Base-by-base conservation (phyloP, 2,888 invertebrate genomes). In the Patella pellucida region DNA sequence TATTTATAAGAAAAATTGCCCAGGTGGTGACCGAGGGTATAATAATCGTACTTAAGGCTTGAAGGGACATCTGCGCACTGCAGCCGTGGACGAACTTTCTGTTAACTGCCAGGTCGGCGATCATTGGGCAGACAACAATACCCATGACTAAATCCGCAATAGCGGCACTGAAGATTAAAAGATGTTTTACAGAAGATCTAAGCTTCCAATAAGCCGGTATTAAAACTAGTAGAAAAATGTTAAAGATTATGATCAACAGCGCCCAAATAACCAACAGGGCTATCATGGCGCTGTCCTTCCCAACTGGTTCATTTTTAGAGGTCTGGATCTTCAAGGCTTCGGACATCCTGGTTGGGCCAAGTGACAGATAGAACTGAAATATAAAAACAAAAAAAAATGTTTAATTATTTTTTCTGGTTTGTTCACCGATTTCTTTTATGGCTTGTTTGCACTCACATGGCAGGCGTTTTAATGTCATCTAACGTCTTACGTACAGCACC, bases 11-110 rank as follows among this genome's bases (percentile, higher is more conserved):
- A 15, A 82, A 72, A 52, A 82, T 73, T 5, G 78, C 80, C 73
- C 80, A 71, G 2, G 82, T 82, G 1, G 82, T 77, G 41, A 80
- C 76, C 23, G 80, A 80, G 0, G 82, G 82, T 51, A 82, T 72
- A 3, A 82, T 74, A 52, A 78, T 79, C 52, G 77, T 79, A 5
- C 77, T 76, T 50, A 82, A 76, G 52, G 80, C 56, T 51, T 76
- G 68, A 68, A 78, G 72, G 16, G 79, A 76, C 52, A 76, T 69
- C 11, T 70, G 31, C 3, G 51, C 9, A 51, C 76, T 76, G 0
- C 72, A 56, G 54, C 56, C 52, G 51, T 62, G 41, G 73, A 75
- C 73, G 23, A 19, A 31, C 15, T 72, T 73, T 11, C 68, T 51
- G 52, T 67, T 31, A 52, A 70, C 68, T 15, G 71, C 73, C 54